These are phyloP conservation scores for Axea sp. DNA, from an alignment of 2,888 invertebrate species.

Conservation along the genomic window DNA sequence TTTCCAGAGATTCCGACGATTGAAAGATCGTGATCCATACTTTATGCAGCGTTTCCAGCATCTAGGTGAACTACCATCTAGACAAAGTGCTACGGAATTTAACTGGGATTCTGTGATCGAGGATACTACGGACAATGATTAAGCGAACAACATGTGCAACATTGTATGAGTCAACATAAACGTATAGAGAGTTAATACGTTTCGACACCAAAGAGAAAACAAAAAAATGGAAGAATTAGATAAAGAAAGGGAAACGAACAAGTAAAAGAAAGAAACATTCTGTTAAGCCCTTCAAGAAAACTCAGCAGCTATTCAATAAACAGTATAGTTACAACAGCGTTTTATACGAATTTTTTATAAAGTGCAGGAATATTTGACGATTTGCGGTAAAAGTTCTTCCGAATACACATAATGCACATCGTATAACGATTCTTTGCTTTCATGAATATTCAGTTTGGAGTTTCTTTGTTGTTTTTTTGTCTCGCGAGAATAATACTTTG, in stretches of 20 bases:
- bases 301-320: conserved; percentile 65
- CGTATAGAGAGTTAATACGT: conserved; percentile 33
- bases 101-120: conserved; percentile 93
- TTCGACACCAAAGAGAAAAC: conserved; percentile 66
- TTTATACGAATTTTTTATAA: conserved; percentile 69
- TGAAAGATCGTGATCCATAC: conserved; percentile 89
- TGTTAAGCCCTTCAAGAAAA: conserved; percentile 66
- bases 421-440: conserved; percentile 50
- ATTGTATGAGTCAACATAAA: conserved; percentile 27
- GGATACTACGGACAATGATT: conserved; percentile 81
- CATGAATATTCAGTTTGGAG: conserved; percentile 33
- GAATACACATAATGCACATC: conserved; percentile 65
- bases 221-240: conserved; percentile 26
- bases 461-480: conserved; percentile 31
- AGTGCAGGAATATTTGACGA: conserved; percentile 64
- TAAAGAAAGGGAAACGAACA: background rate
- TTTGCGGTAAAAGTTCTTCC: conserved; percentile 70
- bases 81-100: conserved; percentile 89
- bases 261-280: conserved; percentile 62
- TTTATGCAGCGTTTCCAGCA: conserved; percentile 91
- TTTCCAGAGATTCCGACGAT: conserved; percentile 89
- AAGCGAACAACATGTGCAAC: conserved; percentile 41
- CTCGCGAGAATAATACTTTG: conserved; percentile 42
- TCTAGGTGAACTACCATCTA: conserved; percentile 88
- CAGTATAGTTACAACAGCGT: conserved; percentile 63